Evolutionary conservation across 2,113 vertebrate genomes (phyloP).

Genomic region (Barbus barbus): DNA sequence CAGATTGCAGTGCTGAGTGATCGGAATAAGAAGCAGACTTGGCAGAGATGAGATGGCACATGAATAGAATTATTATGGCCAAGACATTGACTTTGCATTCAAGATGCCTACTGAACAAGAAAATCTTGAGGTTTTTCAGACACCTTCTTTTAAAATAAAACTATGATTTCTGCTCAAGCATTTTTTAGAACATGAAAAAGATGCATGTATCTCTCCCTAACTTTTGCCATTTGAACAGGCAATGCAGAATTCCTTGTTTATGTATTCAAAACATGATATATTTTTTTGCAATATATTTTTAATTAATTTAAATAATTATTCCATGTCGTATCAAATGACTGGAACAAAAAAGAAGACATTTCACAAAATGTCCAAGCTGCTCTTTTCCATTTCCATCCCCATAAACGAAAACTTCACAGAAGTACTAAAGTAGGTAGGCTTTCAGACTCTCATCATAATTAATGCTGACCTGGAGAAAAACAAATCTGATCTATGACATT

Average conservation of each 20-base stretch:
- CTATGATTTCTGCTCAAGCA: not conserved
- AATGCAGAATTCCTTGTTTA: not conserved
- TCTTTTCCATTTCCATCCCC: not conserved
- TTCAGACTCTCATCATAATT: not conserved
- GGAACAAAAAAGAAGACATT: not conserved
- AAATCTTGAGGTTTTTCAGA: conserved; percentile 5
- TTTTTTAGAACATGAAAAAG: not conserved
- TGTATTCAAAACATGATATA: not conserved
- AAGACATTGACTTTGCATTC: conserved; percentile 47
- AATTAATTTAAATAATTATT: too few relatives aligned
- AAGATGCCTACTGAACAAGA: conserved; percentile 29
- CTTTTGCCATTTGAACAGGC: not conserved
- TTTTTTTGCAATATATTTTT: not conserved
- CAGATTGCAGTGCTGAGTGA: conserved; percentile 23
- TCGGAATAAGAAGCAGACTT: conserved; percentile 35
- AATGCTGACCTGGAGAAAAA: not conserved
- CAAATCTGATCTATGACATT: conserved; percentile 22
- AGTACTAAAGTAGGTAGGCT: not conserved
- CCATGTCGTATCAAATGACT: not conserved
- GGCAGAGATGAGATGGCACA: conserved; percentile 23
- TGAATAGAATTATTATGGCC: conserved; percentile 48
- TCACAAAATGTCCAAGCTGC: not conserved
- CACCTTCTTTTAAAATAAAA: conserved; percentile 25
- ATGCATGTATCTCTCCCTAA: not conserved
- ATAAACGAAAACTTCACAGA: not conserved